Evolutionary conservation across 2,888 invertebrate species (phyloP).

Genomic region (Polymixis lichenea): DNA sequence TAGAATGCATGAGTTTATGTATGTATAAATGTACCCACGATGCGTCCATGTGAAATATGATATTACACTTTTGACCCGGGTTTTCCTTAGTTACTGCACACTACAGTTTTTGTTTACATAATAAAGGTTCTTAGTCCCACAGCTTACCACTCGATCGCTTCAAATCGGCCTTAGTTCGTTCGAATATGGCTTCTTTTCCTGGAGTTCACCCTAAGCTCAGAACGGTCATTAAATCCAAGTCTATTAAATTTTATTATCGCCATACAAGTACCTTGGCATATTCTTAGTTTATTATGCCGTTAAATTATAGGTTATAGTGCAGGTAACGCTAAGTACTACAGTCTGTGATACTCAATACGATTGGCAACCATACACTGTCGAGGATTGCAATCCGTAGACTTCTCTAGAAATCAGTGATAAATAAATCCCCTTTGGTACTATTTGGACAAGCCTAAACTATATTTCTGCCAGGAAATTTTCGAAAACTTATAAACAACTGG

Average conservation of each 20-base stretch:
- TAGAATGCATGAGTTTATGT: too few species aligned
- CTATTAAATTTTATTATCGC: conserved; percentile 32
- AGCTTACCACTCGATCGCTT: conserved; percentile 14
- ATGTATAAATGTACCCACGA: too few species aligned
- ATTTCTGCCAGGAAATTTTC: background rate
- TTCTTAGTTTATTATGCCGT: conserved; percentile 16
- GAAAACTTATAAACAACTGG: background rate
- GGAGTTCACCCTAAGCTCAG: conserved; percentile 13
- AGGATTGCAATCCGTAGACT: background rate
- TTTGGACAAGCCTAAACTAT: background rate
- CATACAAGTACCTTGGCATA: background rate
- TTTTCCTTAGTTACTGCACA: conserved; percentile 6
- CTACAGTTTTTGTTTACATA: conserved; percentile 35
- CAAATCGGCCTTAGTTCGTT: conserved; percentile 32
- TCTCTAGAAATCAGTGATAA: background rate
- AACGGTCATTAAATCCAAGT: conserved; percentile 28
- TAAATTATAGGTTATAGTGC: conserved; percentile 16
- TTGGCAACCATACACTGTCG: background rate
- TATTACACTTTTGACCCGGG: conserved; percentile 4
- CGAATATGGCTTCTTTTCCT: conserved; percentile 50
- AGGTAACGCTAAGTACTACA: background rate
- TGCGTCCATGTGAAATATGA: background rate
- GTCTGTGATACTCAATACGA: background rate
- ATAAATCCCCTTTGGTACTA: background rate
- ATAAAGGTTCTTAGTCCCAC: conserved; percentile 33